Conservation (phyloP, 2,888 invertebrate species). For the Perdita meconis region DNA sequence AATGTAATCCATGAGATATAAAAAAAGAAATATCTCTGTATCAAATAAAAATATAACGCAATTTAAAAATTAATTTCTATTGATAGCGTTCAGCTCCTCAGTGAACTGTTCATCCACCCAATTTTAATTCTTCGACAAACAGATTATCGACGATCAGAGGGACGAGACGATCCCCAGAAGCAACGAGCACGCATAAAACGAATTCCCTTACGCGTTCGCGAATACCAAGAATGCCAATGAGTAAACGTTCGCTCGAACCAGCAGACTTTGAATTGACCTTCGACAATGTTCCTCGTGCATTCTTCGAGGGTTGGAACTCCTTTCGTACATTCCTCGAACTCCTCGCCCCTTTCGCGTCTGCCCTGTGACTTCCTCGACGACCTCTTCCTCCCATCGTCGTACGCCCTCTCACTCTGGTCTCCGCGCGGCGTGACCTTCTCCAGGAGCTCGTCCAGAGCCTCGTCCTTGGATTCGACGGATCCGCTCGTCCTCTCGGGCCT, state of each 20-base stretch:
- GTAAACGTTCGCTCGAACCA: constrained; percentile 45
- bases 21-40: no score
- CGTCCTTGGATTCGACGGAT: constrained; percentile 68
- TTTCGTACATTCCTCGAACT: constrained; percentile 70
- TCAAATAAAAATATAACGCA: no score
- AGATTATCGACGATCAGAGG: not conserved
- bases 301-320: constrained; percentile 72
- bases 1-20: no score
- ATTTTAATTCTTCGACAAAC: not conserved
- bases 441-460: constrained; percentile 73
- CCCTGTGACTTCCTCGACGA: constrained; percentile 55
- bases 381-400: constrained; percentile 46
- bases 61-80: no score
- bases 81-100: no score
- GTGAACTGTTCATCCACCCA: no score
- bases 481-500: constrained; percentile 58
- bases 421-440: constrained; percentile 70
- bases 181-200: constrained; percentile 2
- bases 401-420: constrained; percentile 60
- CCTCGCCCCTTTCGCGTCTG: constrained; percentile 54
- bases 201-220: constrained; percentile 35
- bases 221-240: constrained; percentile 39
- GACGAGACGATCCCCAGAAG: not conserved
- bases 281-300: constrained; percentile 74
- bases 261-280: constrained; percentile 67